Base-by-base conservation (phyloP, 1,140 invertebrate species). In the Pseudoatta argentina region DNA sequence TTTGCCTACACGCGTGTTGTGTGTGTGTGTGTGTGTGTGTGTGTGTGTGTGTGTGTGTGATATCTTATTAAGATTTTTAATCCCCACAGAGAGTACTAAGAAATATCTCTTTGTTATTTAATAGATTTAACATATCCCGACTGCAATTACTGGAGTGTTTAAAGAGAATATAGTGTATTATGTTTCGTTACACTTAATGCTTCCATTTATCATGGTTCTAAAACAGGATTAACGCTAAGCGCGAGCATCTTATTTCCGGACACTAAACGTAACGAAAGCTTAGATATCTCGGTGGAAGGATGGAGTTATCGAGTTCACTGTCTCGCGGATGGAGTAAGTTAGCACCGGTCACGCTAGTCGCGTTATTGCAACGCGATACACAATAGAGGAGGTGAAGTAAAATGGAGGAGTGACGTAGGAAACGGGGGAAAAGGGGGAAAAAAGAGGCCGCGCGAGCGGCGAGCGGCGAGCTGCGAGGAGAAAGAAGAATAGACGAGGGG, bases 191-290 rank as follows among this genome's bases (percentile, higher is more conserved):
- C 44, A 44, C 72, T 44, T 66, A 57, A 66, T 66, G 63, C 63
- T 57, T 24, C 48, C 72, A 79, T 66, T 64, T 55, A 76, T 66
- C 75, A 63, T 34, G 39, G 18, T 64, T 53, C 72, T 66, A 85
- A 79, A 85, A 63, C 59, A 12, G 53, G 83, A 85, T 85, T 76
- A 77, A 79, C 72, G 51, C 27, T 57, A 66, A 78, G 51, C 72
- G 21, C 39, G 63, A 18, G 83, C 83, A 79, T 85, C 83, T 85
- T 79, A 57, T 77, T 85, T 85, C 59, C 72, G 63, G 59, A 48
- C 59, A 12, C 39, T 44, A 79, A 79, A 78, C 61, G 51, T 8
- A 79, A 66, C 59, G 73, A 66, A 85, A 85, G 61, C 61, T 64
- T 61, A 39, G 69, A 73, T 75, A 83, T 86, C 44, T 12, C 27